Conservation (phyloP, 2,113 vertebrate genomes). For the Prolemur simus region DNA sequence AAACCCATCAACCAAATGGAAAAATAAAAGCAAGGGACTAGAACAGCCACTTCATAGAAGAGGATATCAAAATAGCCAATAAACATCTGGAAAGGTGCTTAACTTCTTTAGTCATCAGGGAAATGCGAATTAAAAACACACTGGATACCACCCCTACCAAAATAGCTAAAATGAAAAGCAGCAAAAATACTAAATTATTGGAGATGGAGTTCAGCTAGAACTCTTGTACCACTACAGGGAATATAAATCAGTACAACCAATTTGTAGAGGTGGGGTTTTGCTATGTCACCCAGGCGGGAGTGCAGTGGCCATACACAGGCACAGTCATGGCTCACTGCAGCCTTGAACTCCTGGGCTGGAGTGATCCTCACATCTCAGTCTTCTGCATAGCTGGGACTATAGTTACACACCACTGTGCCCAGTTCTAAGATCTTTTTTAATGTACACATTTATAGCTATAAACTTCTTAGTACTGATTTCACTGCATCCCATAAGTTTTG, state of each 20-base stretch:
- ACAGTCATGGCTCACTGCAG: no score
- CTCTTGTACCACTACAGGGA: background rate
- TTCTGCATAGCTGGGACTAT: no score
- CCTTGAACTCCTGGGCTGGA: no score
- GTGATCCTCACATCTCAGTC: no score
- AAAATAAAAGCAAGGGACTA: background rate
- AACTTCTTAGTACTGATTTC: no score
- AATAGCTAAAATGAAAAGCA: background rate
- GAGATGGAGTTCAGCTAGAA: background rate
- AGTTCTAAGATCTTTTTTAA: no score
- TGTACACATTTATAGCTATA: no score
- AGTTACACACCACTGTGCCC: no score
- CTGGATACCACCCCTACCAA: background rate
- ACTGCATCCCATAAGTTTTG: no score
- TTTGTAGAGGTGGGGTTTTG: background rate
- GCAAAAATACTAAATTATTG: background rate
- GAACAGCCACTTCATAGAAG: background rate
- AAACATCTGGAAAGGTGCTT: background rate
- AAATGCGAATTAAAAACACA: background rate
- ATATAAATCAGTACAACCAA: background rate
- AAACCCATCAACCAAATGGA: background rate
- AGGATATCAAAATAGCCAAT: background rate
- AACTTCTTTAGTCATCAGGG: background rate
- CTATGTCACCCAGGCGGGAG: no score
- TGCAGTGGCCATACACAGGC: no score